These are phyloP conservation scores for Parazoanthus darwini DNA, from an alignment of 92 coral and sea anemone genomes.

Conservation along the genomic window DNA sequence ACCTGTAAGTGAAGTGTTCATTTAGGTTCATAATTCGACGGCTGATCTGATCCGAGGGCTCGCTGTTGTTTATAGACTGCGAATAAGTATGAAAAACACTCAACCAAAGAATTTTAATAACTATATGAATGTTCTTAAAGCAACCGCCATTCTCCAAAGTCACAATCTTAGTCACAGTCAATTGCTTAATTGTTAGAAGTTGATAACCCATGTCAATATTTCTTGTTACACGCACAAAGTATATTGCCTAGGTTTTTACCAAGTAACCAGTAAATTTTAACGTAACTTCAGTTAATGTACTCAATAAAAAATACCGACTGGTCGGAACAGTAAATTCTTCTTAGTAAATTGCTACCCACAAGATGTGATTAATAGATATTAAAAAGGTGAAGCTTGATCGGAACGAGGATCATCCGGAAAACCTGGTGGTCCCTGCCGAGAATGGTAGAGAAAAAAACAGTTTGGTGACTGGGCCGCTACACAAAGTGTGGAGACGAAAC, in stretches of 20 bases:
- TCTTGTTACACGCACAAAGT: neutral
- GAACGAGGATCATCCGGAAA: neutral
- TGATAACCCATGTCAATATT: too few species aligned
- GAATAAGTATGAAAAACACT: neutral
- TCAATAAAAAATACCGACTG: neutral
- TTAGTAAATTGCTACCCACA: neutral
- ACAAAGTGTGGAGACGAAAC: too few species aligned
- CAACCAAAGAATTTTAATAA: neutral
- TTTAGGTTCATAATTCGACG: slow-evolving; percentile 82
- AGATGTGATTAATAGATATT: too few species aligned
- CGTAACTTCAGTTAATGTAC: neutral
- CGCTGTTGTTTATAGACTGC: slow-evolving; percentile 91
- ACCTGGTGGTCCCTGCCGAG: neutral
- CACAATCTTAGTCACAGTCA: too few species aligned
- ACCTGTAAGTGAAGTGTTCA: slow-evolving; percentile 97
- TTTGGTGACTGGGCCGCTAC: too few species aligned
- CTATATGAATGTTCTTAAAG: too few species aligned
- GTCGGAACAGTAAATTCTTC: too few species aligned
- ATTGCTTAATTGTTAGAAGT: too few species aligned
- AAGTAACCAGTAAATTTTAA: neutral
- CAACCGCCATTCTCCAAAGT: neutral
- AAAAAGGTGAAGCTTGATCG: neutral
- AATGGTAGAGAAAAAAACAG: too few species aligned
- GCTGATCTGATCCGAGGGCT: slow-evolving; percentile 72
- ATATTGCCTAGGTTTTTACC: neutral